Evolutionary conservation across 1,140 invertebrate genomes (phyloP).

Genomic region (Pentalonia nigronervosa): DNA sequence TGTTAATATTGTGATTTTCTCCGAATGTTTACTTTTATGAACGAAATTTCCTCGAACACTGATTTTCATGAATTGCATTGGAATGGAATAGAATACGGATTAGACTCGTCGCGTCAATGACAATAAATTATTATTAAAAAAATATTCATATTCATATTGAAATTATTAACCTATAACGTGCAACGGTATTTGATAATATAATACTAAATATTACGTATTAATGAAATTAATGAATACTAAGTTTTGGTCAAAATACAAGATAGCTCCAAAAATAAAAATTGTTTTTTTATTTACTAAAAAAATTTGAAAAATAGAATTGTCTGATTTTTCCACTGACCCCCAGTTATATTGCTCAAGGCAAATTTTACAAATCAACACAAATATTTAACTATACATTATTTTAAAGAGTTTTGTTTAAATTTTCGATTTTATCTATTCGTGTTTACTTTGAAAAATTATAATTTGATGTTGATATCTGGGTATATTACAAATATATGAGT

Average conservation of each 20-base stretch:
- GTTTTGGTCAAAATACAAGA: too few species aligned
- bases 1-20: not conserved
- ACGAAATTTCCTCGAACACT: too few species aligned
- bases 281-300: too few species aligned
- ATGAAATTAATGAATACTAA: too few species aligned
- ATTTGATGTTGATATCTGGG: not conserved
- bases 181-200: too few species aligned
- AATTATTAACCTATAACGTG: too few species aligned
- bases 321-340: too few species aligned
- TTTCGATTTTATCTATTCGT: not conserved
- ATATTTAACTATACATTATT: not conserved
- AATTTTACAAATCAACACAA: not conserved
- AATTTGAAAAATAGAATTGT: too few species aligned
- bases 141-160: not conserved
- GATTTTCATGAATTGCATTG: not conserved
- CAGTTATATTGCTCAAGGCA: not conserved
- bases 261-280: too few species aligned
- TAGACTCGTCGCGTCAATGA: not conserved
- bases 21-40: too few species aligned
- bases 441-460: too few species aligned
- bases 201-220: not conserved
- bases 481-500: too few species aligned
- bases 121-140: not conserved
- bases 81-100: not conserved
- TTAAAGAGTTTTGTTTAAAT: not conserved